Percentiles rank a stretch among this genome's conserved stretches.
phyloP scores from a whole-genome alignment of 1,140 invertebrate species.

The Platyura marginata region DNA sequence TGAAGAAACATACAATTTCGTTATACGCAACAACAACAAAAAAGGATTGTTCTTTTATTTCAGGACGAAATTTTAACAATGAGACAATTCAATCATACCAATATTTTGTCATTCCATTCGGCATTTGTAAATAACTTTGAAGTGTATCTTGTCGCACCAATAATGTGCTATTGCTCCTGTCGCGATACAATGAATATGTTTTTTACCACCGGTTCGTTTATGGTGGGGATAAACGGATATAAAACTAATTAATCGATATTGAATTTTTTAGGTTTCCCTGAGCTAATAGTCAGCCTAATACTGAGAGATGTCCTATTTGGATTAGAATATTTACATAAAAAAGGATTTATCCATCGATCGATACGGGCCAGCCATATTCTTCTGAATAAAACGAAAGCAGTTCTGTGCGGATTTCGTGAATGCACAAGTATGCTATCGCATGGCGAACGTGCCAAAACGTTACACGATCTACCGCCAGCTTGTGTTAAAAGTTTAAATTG shows the following conservation, averaged over 20 bases:
- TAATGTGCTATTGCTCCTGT: constrained; percentile 68
- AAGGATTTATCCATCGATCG: constrained; percentile 74
- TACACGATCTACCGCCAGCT: constrained; percentile 56
- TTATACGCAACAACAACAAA: background rate
- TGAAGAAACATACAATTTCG: constrained; percentile 28
- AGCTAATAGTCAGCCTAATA: constrained; percentile 60
- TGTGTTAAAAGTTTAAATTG: constrained; percentile 59
- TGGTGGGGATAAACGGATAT: background rate
- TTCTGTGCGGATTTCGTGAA: constrained; percentile 57
- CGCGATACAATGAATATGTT: constrained; percentile 56
- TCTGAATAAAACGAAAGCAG: constrained; percentile 15
- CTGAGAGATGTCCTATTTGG: constrained; percentile 58
- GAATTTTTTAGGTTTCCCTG: constrained; percentile 41
- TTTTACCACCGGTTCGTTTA: constrained; percentile 42
- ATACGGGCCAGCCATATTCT: constrained; percentile 71
- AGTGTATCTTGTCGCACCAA: constrained; percentile 58
- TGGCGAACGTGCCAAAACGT: constrained; percentile 42
- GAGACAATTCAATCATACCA: constrained; percentile 57
- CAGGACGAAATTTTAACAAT: constrained; percentile 57
- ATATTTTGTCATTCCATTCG: constrained; percentile 51
- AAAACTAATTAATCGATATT: background rate
- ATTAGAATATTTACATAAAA: constrained; percentile 66
- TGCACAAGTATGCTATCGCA: constrained; percentile 49
- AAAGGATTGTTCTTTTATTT: constrained; percentile 10
- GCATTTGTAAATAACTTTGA: constrained; percentile 54